These are phyloP conservation scores for Enoplosus armatus DNA, from an alignment of 2,797 vertebrate species.

Conservation along the genomic window DNA sequence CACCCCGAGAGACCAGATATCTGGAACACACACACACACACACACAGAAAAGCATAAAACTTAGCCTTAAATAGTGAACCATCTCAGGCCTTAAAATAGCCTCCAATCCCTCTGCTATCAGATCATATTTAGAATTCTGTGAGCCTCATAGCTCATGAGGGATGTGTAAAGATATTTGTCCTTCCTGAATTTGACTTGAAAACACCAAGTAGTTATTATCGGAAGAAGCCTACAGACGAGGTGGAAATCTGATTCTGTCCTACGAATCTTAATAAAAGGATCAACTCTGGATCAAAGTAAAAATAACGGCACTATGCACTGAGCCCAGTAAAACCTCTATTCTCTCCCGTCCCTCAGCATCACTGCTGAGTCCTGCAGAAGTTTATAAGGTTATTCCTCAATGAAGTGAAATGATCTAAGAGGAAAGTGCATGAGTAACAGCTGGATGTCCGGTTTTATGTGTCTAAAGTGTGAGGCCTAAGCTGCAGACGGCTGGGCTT, in stretches of 20 bases:
- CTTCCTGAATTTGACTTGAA: neutral
- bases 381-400: neutral
- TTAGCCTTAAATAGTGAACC: conserved; percentile 35
- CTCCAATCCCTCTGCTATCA: conserved; percentile 10
- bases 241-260: neutral
- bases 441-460: conserved; percentile 36
- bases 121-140: conserved; percentile 28
- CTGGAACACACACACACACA: conserved; percentile 75
- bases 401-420: neutral
- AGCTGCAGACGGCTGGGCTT: conserved; percentile 15
- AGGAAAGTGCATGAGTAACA: conserved; percentile 11
- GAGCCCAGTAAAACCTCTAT: neutral
- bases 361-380: neutral
- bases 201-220: conserved; percentile 13
- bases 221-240: neutral
- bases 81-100: conserved; percentile 33
- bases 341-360: neutral
- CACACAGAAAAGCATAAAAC: conserved; percentile 34
- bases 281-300: neutral
- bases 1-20: conserved; percentile 88
- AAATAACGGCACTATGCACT: neutral
- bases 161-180: conserved; percentile 16
- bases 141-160: neutral
- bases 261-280: neutral
- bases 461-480: conserved; percentile 3